Conservation (phyloP, 2,797 vertebrate genomes). For the Sphaeramia orbicularis region DNA sequence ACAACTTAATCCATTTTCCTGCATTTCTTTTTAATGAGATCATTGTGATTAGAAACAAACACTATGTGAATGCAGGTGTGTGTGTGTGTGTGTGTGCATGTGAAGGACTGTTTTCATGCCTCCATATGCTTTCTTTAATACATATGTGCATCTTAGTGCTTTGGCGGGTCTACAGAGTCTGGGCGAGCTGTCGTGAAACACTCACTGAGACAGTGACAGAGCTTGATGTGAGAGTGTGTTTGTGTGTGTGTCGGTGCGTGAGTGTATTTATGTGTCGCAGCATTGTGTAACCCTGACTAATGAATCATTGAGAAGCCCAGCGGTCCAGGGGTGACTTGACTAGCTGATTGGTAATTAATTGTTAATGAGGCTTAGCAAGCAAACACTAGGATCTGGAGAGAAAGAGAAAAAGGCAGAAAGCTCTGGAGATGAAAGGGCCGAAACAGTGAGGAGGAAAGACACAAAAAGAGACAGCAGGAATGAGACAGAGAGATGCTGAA, state of each 20-base stretch:
- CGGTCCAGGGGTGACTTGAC: conserved; percentile 83
- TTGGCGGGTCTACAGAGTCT: conserved; percentile 5
- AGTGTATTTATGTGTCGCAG: conserved; percentile 67
- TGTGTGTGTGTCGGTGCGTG: conserved; percentile 36
- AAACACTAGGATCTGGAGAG: conserved; percentile 74
- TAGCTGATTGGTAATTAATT: conserved; percentile 88
- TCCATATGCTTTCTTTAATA: conserved; percentile 37
- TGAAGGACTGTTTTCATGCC: conserved; percentile 23
- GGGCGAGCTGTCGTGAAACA: conserved; percentile 3
- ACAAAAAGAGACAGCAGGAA: conserved; percentile 17
- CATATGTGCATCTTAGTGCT: conserved; percentile 8
- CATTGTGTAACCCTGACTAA: conserved; percentile 83
- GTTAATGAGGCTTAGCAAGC: conserved; percentile 85
- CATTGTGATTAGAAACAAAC: conserved; percentile 57
- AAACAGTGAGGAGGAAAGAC: conserved; percentile 45
- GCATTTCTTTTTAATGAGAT: conserved; percentile 70
- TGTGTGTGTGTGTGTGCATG: conserved; percentile 25
- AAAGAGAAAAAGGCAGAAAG: conserved; percentile 53
- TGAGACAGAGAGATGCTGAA: conserved; percentile 64
- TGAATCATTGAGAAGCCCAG: conserved; percentile 86
- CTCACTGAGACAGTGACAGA: conserved; percentile 25
- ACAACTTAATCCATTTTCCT: conserved; percentile 57
- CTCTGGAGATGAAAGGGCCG: conserved; percentile 58
- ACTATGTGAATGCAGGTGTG: conserved; percentile 9
- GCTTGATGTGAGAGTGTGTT: conserved; percentile 38